A percentile compares a stretch with the other conserved stretches of the same genome.
phyloP scores from a whole-genome alignment of 2,888 invertebrate species.

The Conus canariensis region DNA sequence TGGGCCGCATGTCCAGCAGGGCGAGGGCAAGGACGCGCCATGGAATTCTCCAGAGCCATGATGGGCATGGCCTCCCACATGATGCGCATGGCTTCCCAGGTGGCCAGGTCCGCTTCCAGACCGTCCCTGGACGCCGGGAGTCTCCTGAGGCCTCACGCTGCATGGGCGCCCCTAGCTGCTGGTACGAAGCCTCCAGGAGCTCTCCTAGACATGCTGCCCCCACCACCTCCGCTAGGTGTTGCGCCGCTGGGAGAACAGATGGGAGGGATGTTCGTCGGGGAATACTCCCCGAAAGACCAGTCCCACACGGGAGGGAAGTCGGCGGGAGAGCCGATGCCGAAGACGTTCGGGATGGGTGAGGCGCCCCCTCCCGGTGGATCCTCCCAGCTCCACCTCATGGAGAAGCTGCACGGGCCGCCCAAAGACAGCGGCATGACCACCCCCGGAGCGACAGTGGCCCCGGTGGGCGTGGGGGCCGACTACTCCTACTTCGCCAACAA shows the following conservation, averaged over 20 bases:
- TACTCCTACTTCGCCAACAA: conserved; percentile 23
- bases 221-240: background rate
- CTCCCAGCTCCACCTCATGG: conserved; percentile 18
- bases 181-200: background rate
- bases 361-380: background rate
- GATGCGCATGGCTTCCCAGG: conserved; percentile 10
- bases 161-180: background rate
- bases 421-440: background rate
- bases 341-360: background rate
- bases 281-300: background rate
- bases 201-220: background rate
- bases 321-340: background rate
- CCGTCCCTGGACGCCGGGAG: background rate
- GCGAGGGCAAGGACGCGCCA: no score
- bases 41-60: background rate
- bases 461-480: conserved; percentile 27
- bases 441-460: background rate
- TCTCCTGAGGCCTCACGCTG: background rate
- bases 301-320: background rate
- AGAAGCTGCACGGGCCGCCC: conserved; percentile 6
- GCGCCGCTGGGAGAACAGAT: background rate
- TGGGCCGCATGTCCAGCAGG: no score
- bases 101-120: background rate
- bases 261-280: background rate
- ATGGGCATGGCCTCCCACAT: background rate